Conservation (phyloP, 2,888 invertebrate genomes). For the Diarsia brunnea region DNA sequence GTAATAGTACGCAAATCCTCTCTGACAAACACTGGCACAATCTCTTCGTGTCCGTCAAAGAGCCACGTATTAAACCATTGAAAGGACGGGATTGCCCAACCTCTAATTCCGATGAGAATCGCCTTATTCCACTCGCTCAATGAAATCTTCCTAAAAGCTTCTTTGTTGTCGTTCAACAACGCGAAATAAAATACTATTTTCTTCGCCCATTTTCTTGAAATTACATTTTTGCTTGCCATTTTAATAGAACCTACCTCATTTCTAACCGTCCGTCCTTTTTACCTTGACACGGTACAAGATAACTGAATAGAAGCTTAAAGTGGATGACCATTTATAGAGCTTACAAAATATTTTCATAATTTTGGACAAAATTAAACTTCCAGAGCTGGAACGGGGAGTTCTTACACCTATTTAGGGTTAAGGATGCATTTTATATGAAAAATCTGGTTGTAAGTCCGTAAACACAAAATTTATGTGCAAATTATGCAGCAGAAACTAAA, state of each 20-base stretch:
- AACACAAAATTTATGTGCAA: conserved; percentile 23
- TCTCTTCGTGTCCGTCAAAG: conserved; percentile 80
- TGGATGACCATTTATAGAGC: conserved; percentile 65
- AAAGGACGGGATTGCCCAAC: conserved; percentile 77
- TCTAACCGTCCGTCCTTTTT: conserved; percentile 61
- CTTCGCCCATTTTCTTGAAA: conserved; percentile 71
- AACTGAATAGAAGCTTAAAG: conserved; percentile 69
- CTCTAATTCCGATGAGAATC: conserved; percentile 79
- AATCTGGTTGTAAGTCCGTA: conserved; percentile 8
- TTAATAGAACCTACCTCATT: conserved; percentile 72
- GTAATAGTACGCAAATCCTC: conserved; percentile 78
- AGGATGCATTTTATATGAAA: conserved; percentile 34
- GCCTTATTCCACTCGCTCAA: conserved; percentile 76
- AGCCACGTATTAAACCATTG: conserved; percentile 76
- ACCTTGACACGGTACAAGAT: conserved; percentile 67
- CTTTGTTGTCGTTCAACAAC: conserved; percentile 76
- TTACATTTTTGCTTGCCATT: conserved; percentile 74
- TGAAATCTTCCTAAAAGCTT: conserved; percentile 79
- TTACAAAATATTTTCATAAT: conserved; percentile 66
- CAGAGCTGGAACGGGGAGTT: conserved; percentile 11
- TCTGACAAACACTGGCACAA: conserved; percentile 76
- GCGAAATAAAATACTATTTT: conserved; percentile 77
- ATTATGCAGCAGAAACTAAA: conserved; percentile 33
- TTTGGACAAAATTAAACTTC: conserved; percentile 57
- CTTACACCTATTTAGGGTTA: conserved; percentile 28